Evolutionary conservation across 92 coral and sea anemone species (phyloP).

Genomic region (Actinostola sp.): DNA sequence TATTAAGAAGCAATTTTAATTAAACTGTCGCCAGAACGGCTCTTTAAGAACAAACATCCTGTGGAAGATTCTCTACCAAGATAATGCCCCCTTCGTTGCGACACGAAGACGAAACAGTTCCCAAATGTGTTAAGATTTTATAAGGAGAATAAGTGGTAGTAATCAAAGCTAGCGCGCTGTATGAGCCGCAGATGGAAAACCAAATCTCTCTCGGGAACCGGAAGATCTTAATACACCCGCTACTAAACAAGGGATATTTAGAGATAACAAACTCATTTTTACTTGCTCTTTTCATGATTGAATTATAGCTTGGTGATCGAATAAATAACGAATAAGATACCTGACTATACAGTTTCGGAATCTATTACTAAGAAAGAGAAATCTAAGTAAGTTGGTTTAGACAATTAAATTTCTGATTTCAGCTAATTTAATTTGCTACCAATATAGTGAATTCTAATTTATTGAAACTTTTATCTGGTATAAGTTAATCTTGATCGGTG

Average conservation of each 20-base stretch:
- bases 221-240: slow-evolving; percentile 23
- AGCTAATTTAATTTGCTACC: neutral
- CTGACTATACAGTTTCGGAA: neutral
- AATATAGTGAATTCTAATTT: neutral
- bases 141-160: slow-evolving; percentile 19
- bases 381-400: neutral
- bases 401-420: neutral
- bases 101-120: slow-evolving; percentile 9
- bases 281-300: slow-evolving; percentile 26
- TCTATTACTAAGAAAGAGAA: neutral
- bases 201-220: slow-evolving; percentile 31
- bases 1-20: slow-evolving; percentile 39
- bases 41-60: slow-evolving; percentile 39
- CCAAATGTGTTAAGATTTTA: slow-evolving; percentile 6
- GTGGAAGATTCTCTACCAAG: slow-evolving; percentile 16
- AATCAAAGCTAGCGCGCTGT: slow-evolving; percentile 28
- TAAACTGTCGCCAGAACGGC: slow-evolving; percentile 38
- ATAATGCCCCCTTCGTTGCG: slow-evolving; percentile 19
- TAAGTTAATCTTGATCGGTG: too few relatives aligned
- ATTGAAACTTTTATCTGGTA: too few relatives aligned
- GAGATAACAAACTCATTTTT: slow-evolving; percentile 18
- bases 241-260: slow-evolving; percentile 10
- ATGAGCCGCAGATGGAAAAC: slow-evolving; percentile 23
- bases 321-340: neutral
- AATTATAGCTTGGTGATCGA: neutral